phyloP scores from a whole-genome alignment of 2,113 vertebrate genomes.

The Cynocephalus volans region DNA sequence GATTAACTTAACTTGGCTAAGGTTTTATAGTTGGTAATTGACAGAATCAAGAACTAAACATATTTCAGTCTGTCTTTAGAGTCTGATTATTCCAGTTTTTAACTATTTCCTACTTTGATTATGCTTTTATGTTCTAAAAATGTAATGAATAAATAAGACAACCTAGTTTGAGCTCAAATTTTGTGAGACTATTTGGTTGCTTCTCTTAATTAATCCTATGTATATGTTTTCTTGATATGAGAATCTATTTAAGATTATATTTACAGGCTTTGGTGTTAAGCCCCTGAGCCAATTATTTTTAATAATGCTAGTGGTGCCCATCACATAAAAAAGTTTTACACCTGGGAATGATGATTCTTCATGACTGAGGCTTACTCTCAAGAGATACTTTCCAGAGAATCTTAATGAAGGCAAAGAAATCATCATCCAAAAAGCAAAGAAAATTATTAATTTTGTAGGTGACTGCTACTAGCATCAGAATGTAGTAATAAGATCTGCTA shows the following conservation, averaged over 20 bases:
- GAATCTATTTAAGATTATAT: conserved; percentile 38
- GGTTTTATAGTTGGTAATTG: background rate
- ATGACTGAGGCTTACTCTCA: background rate
- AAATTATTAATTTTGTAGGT: background rate
- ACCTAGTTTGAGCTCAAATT: background rate
- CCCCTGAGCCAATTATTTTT: background rate
- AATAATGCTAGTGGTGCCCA: background rate
- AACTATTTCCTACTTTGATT: background rate
- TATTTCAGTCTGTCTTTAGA: background rate
- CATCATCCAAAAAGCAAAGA: background rate
- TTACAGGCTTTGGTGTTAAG: background rate
- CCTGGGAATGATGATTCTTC: conserved; percentile 3
- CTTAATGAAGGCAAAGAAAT: conserved; percentile 35
- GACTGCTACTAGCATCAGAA: background rate
- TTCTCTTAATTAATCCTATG: conserved; percentile 7
- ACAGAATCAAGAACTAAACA: conserved; percentile 47
- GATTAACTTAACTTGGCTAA: background rate
- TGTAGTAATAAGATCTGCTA: background rate
- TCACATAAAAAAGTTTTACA: conserved; percentile 18
- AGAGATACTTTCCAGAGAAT: conserved; percentile 13
- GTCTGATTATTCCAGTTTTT: background rate
- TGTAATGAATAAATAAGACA: background rate
- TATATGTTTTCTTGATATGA: background rate
- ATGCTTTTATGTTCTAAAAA: background rate
- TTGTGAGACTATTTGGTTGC: conserved; percentile 18